Base-by-base conservation (phyloP, 2,888 invertebrate genomes). In the Ethmia dodecea region DNA sequence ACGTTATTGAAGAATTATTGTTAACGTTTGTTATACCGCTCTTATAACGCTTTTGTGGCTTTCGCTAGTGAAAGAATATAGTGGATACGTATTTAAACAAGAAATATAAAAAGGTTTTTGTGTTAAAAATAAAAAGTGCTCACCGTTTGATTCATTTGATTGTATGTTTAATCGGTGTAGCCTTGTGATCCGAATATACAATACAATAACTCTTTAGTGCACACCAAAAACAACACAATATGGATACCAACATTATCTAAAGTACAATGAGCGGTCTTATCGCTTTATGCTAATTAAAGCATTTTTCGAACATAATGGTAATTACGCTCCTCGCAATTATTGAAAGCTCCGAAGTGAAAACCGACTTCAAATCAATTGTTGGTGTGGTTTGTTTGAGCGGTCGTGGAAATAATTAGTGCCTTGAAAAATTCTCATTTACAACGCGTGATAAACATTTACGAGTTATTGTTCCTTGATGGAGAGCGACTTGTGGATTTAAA, bases 391-490 rank as follows among this genome's bases (percentile, higher is more conserved):
- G 60, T 59, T 61, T 58, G 56, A 60, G 47, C 58, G 61, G 70
- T 72, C 71, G 78, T 76, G 69, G 69, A 79, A 83, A 83, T 81
- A 83, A 84, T 84, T 84, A 84, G 79, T 77, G 72, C 69, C n/a
- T 74, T 78, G 68, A 80, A 83, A 83, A 81, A 83, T 76, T 55
- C 66, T 71, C 73, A 79, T 81, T 83, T 79, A 76, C 68, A 72
- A 76, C 71, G 77, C 74, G 77, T 77, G 77, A 77, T 86, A 86
- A 84, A 83, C 67, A 60, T 86, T 86, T 86, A 86, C 77, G 84
- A 81, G 78, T 77, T 71, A 83, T 86, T 86, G 83, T 86, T 83
- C 73, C 42, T 54, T 47, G 55, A 56, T 55, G 57, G 48, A 28
- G 52, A n/a, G n/a, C n/a, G n/a, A n/a, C n/a, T n/a, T n/a, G n/a